Percentiles rank a stretch among this genome's conserved stretches.
Conservation (phyloP, 2,888 invertebrate genomes). For the Patella caerulea region DNA sequence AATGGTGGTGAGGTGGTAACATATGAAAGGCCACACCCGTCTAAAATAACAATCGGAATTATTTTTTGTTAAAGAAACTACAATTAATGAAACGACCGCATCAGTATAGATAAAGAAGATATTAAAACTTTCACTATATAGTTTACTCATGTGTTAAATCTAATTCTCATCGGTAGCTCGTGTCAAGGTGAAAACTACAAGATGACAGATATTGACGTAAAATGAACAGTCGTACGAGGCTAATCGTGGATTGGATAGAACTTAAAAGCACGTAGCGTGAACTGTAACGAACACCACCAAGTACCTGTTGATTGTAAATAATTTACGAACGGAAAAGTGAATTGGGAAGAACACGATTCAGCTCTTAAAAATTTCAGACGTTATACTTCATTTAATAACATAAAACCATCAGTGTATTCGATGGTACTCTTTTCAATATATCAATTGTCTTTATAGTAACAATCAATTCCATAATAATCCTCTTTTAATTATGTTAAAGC, state of each 20-base stretch:
- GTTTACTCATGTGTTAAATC: background rate
- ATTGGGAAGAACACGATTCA: background rate
- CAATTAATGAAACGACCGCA: background rate
- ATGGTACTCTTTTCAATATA: no score
- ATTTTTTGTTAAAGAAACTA: no score
- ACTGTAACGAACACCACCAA: background rate
- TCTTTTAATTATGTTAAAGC: no score
- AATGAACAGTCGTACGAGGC: background rate
- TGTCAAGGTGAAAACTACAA: background rate
- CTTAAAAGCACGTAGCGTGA: background rate
- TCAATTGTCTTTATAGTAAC: no score
- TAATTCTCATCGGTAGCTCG: background rate
- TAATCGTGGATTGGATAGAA: background rate
- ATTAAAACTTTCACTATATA: background rate
- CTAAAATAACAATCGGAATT: no score
- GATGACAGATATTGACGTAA: slow-evolving; percentile 5
- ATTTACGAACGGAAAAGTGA: background rate
- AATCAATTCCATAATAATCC: no score
- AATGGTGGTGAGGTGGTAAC: no score
- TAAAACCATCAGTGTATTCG: no score
- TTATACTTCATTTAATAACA: no score
- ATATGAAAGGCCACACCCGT: no score
- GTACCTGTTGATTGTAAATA: background rate
- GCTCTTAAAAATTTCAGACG: background rate
- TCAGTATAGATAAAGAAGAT: background rate